A percentile compares a stretch with the other conserved stretches of the same genome.
phyloP scores from a whole-genome alignment of 2,113 vertebrate genomes.

The Dromiciops gliroides region DNA sequence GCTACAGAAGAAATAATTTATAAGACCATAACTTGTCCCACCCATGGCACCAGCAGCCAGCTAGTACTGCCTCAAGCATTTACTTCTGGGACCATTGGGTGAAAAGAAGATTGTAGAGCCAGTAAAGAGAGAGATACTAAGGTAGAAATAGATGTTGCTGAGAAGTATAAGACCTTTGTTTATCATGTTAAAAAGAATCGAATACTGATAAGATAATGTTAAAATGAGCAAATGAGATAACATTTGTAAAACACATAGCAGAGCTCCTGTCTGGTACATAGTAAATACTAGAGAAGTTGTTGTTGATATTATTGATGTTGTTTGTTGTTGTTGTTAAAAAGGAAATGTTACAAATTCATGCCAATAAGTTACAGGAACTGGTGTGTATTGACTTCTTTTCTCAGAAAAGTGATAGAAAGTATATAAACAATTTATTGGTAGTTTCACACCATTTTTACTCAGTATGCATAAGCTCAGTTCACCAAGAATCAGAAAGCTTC shows the following conservation, averaged over 20 bases:
- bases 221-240: not conserved
- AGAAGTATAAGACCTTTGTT: not conserved
- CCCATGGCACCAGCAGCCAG: not conserved
- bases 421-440: not conserved
- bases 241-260: not conserved
- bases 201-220: not conserved
- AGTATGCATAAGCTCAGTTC: not conserved
- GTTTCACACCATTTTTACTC: not conserved
- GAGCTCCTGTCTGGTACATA: not conserved
- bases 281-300: not conserved
- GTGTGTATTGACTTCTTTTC: not conserved
- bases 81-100: not conserved
- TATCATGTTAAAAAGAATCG: not conserved
- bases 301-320: no score
- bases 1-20: not conserved
- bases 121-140: not conserved
- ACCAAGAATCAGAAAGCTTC: not conserved
- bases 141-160: not conserved
- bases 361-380: not conserved
- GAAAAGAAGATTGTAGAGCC: not conserved
- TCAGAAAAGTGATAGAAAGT: not conserved
- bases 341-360: not conserved
- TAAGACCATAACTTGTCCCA: not conserved
- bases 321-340: not conserved
- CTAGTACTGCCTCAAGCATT: not conserved